Base-by-base conservation (phyloP, 2,888 invertebrate species). In the Ectemnius lituratus region DNA sequence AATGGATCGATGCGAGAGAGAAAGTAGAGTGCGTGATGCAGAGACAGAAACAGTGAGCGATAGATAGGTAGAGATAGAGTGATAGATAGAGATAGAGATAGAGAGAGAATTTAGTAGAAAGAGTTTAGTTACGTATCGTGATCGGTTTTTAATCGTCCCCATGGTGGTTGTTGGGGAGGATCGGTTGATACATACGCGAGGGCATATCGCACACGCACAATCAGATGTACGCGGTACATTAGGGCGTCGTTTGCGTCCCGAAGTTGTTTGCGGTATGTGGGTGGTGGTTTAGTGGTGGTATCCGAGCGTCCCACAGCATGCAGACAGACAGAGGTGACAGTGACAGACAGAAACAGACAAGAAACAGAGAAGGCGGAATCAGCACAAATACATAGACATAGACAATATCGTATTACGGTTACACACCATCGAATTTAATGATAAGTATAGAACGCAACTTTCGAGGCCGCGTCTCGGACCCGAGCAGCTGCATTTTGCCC, bases 311-410 rank as follows among this genome's bases (percentile, higher is more conserved):
- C 92, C 89, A 88, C 90, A 91, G 92, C 93, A 93, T 92, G 92
- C 92, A 92, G 91, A 92, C 91, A 92, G 90, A 91, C 90, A 91
- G 91, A 92, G 91, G 92, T 92, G 91, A 91, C 90, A 92, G 91
- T 92, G 92, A 92, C 91, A 92, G 91, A 91, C 90, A 92, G 91
- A 91, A 90, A 90, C 90, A 91, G 89, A 92, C 89, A 92, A 91
- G 91, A 92, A 92, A 93, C 92, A 92, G 92, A 92, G 91, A 91
- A 92, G 89, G 89, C 88, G 88, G 86, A 89, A 90, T 90, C 89
- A 90, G 89, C 90, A 89, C 87, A 89, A 88, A 86, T 86, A 88
- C 82, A 85, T 80, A 72, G 52, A 52, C 52, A 14, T 16, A 16
- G 52, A 16, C 14, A 14, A 52, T 16, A 16, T 52, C 52, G 14